A percentile compares a stretch with the other conserved stretches of the same genome.
These are phyloP conservation scores for Mimumesa dahlbomi DNA, from an alignment of 2,888 invertebrate species.

Conservation along the genomic window DNA sequence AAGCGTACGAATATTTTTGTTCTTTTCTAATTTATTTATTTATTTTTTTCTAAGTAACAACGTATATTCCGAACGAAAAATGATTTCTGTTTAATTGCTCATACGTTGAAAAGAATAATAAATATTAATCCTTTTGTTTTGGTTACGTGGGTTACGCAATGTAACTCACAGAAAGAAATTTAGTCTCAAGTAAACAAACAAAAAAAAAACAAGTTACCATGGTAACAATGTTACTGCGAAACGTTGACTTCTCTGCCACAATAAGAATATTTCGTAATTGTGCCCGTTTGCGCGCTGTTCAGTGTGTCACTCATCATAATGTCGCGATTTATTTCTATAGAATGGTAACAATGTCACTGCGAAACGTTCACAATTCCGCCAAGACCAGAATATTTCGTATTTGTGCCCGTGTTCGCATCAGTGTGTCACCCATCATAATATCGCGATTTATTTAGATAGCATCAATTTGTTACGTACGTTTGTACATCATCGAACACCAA, in stretches of 20 bases:
- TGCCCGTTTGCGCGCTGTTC: slow-evolving; percentile 35
- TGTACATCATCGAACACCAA: slow-evolving; percentile 41
- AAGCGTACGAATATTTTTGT: slow-evolving; percentile 37
- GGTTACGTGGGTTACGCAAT: too few species aligned
- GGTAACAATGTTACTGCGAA: slow-evolving; percentile 66
- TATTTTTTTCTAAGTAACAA: slow-evolving; percentile 3
- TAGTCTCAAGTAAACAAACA: slow-evolving; percentile 13
- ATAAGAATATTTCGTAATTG: slow-evolving; percentile 39
- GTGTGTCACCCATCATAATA: not conserved
- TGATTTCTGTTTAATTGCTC: too few species aligned
- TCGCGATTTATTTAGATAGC: slow-evolving; percentile 4
- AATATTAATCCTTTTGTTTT: slow-evolving; percentile 5
- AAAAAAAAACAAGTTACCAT: slow-evolving; percentile 55
- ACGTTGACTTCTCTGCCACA: slow-evolving; percentile 46
- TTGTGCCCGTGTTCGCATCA: too few species aligned
- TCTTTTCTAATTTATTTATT: slow-evolving; percentile 19
- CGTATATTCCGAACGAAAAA: not conserved
- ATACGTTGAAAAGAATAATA: not conserved
- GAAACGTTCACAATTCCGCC: slow-evolving; percentile 41
- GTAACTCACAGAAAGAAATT: slow-evolving; percentile 11
- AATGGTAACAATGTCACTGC: slow-evolving; percentile 65
- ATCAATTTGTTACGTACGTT: slow-evolving; percentile 47
- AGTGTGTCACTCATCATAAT: slow-evolving; percentile 30
- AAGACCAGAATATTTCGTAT: too few species aligned
- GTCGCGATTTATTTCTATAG: slow-evolving; percentile 39